These are phyloP conservation scores for Ammodytes marinus DNA, from an alignment of 2,113 vertebrate genomes.

Conservation along the genomic window DNA sequence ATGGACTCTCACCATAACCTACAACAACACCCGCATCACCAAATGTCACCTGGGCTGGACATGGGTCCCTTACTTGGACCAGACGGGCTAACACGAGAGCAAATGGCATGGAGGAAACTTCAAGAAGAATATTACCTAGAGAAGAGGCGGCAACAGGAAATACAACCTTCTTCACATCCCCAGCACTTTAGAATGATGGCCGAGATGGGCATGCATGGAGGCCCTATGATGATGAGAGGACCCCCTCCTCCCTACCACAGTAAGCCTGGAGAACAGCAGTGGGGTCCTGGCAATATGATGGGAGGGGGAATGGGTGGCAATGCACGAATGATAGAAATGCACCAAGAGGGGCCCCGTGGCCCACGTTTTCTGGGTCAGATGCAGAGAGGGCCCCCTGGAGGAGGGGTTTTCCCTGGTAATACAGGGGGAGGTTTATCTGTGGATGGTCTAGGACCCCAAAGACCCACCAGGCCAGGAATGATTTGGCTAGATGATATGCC, in stretches of 20 bases:
- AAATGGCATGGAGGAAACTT: constrained; percentile 96
- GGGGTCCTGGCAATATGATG: constrained; percentile 85
- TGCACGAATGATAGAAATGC: constrained; percentile 81
- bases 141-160: constrained; percentile 95
- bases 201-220: constrained; percentile 86
- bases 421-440: constrained; percentile 90
- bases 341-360: constrained; percentile 84
- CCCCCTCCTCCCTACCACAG: constrained; percentile 98
- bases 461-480: constrained; percentile 89
- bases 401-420: constrained; percentile 89
- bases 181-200: constrained; percentile 92
- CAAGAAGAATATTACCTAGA: constrained; percentile 98
- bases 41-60: constrained; percentile 86
- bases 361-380: constrained; percentile 83
- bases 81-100: constrained; percentile 93
- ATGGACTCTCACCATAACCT: constrained; percentile 79
- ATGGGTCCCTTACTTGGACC: constrained; percentile 92
- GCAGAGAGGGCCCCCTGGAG: constrained; percentile 88
- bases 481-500: constrained; percentile 94
- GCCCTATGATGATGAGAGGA: constrained; percentile 89
- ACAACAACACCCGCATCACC: constrained; percentile 81
- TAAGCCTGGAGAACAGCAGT: constrained; percentile 93
- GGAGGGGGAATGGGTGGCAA: constrained; percentile 79
- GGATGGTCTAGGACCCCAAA: constrained; percentile 90
- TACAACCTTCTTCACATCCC: constrained; percentile 87